phyloP scores from a whole-genome alignment of 2,888 invertebrate genomes.

The Papilio demoleus region DNA sequence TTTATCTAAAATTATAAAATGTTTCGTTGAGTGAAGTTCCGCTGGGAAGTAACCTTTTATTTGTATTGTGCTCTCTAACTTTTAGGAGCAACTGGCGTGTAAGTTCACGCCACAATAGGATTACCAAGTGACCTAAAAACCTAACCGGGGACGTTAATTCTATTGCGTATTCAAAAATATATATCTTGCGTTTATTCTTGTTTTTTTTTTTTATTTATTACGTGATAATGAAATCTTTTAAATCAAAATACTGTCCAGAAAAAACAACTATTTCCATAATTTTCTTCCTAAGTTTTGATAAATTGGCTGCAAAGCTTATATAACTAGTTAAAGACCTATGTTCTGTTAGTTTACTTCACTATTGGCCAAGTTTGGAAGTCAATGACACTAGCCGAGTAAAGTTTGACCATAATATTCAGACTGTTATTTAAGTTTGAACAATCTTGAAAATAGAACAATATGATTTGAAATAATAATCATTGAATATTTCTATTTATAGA shows the following conservation, averaged over 20 bases:
- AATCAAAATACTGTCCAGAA: too few relatives aligned
- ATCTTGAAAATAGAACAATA: slow-evolving; percentile 58
- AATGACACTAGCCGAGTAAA: slow-evolving; percentile 60
- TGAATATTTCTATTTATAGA: background rate
- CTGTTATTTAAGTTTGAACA: slow-evolving; percentile 73
- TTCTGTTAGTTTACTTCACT: slow-evolving; percentile 62
- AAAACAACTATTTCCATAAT: background rate
- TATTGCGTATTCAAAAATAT: slow-evolving; percentile 58
- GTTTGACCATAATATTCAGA: slow-evolving; percentile 67
- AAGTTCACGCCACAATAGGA: slow-evolving; percentile 73
- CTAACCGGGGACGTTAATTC: slow-evolving; percentile 63
- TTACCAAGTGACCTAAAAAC: slow-evolving; percentile 70
- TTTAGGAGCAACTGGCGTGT: slow-evolving; percentile 66
- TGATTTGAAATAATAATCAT: slow-evolving; percentile 55
- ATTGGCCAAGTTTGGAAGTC: slow-evolving; percentile 59
- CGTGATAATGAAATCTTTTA: too few relatives aligned
- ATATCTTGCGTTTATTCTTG: background rate
- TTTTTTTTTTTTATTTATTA: too few relatives aligned
- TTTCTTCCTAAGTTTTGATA: background rate
- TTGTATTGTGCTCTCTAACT: slow-evolving; percentile 61
- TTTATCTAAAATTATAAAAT: slow-evolving; percentile 6
- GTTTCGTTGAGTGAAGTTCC: slow-evolving; percentile 6
- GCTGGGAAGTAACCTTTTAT: slow-evolving; percentile 53
- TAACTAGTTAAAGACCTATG: slow-evolving; percentile 69
- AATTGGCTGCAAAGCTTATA: slow-evolving; percentile 65